Base-by-base conservation (phyloP, 2,888 invertebrate species). In the Meteorus cinctellus region DNA sequence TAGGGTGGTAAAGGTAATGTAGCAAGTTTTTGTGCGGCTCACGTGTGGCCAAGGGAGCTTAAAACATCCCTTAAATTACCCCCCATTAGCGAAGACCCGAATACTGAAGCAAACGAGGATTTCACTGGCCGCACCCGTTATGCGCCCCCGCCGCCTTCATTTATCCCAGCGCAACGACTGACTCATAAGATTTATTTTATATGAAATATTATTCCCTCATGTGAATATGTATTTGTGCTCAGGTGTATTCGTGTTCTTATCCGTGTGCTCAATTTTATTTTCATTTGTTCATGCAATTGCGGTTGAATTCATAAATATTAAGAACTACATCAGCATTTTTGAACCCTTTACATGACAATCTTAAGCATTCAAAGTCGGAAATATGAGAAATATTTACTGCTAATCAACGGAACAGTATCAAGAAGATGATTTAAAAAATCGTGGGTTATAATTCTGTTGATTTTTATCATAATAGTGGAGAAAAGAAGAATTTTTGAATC, bases 1-100 rank as follows among this genome's bases (percentile, higher is more conserved):
- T 80, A 82, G 82, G 77, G 78, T 80, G 16, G 45, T 29, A 34
- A 24, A 74, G 82, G 84, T 83, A 84, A 81, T 81, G 84, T 84
- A 84, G 85, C 86, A 86, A 88, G 87, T 89, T 89, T 89, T 89
- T 89, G 88, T 84, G 81, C 82, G 81, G 82, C 83, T 86, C 86
- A 83, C 86, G 84, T 86, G 85, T 86, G 85, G 66, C 81, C 80
- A 72, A 36, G 82, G 82, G 83, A 85, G 88, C 89, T 89, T 88
- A 88, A 89, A 89, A 88, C 87, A 85, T 88, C 89, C 89, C 87
- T 89, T 88, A 88, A 89, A 89, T 89, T 89, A 89, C 86, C 86
- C 84, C 34, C 86, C 86, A 87, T 87, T 88, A 88, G 87, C 84
- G 84, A 84, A 86, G 87, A 86, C 72, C 72, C 51, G 87, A 87